A percentile compares a stretch with the other conserved stretches of the same genome.
Conservation (phyloP, 1,140 invertebrate species). For the Leptonema lineaticorne region DNA sequence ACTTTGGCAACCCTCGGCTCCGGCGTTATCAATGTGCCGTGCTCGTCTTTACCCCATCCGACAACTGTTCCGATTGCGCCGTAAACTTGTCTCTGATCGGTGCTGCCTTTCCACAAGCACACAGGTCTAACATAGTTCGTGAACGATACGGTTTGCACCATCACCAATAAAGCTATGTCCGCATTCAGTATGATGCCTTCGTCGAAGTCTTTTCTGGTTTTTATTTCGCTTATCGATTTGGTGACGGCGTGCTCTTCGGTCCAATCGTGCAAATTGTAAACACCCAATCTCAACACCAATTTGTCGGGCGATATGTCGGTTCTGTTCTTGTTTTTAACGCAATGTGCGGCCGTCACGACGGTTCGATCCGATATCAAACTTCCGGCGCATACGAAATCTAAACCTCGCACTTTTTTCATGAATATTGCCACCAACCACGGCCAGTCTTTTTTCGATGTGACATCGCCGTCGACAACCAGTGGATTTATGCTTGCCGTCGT, state of each 20-base stretch:
- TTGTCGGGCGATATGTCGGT: conserved; percentile 16
- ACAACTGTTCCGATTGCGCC: conserved; percentile 49
- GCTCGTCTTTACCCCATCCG: conserved; percentile 51
- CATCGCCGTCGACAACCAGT: conserved; percentile 47
- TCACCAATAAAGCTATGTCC: conserved; percentile 51
- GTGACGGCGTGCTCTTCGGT: conserved; percentile 44
- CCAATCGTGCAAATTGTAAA: conserved; percentile 45
- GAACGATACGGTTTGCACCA: conserved; percentile 44
- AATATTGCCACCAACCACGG: conserved; percentile 59
- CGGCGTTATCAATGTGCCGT: conserved; percentile 35
- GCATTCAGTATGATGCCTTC: conserved; percentile 43
- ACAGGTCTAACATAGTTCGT: conserved; percentile 51
- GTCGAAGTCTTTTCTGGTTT: conserved; percentile 48
- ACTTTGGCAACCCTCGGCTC: conserved; percentile 45
- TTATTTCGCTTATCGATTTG: conserved; percentile 44
- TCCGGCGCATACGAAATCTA: conserved; percentile 51
- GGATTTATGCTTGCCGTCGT: conserved; percentile 39
- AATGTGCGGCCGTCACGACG: conserved; percentile 44
- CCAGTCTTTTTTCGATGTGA: conserved; percentile 51
- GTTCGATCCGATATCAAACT: conserved; percentile 44
- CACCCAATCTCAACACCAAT: conserved; percentile 48
- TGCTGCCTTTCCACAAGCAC: conserved; percentile 54
- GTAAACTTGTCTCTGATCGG: conserved; percentile 46
- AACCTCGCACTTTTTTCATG: conserved; percentile 41
- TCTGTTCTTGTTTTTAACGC: conserved; percentile 35